These are phyloP conservation scores for Meteorus sp. DNA, from an alignment of 1,140 invertebrate genomes.

Conservation along the genomic window DNA sequence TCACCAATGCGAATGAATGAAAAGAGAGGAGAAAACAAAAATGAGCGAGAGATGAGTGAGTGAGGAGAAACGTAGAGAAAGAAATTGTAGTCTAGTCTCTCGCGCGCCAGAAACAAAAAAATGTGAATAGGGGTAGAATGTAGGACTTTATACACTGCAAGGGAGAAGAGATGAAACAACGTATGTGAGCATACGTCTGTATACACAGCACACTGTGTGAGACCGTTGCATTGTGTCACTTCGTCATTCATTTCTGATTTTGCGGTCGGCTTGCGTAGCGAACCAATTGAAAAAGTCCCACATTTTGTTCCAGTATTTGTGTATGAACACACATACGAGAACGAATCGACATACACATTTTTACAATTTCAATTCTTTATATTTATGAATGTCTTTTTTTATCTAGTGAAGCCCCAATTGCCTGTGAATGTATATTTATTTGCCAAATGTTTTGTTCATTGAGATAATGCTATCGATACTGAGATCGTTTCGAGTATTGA, in stretches of 20 bases:
- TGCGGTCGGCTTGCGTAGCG: slow-evolving; percentile 57
- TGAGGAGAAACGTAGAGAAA: neutral
- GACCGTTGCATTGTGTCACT: slow-evolving; percentile 54
- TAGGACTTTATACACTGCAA: too few species aligned
- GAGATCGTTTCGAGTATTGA: neutral
- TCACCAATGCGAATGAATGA: slow-evolving; percentile 11
- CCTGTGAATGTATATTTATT: slow-evolving; percentile 2
- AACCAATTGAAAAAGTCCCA: slow-evolving; percentile 44
- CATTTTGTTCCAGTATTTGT: neutral
- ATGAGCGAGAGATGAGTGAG: neutral
- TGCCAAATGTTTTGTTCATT: neutral
- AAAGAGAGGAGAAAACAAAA: slow-evolving; percentile 4
- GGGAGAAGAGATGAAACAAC: slow-evolving; percentile 3
- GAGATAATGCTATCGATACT: neutral
- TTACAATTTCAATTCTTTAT: too few species aligned
- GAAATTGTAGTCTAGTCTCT: too few species aligned
- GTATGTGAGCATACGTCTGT: slow-evolving; percentile 3
- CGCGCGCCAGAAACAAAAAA: too few species aligned
- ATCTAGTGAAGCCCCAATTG: too few species aligned
- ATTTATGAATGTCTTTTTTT: too few species aligned
- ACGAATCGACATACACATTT: slow-evolving; percentile 7
- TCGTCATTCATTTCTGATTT: slow-evolving; percentile 57
- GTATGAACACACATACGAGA: neutral
- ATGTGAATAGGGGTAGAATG: too few species aligned
- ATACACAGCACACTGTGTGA: neutral